Evolutionary conservation across 1,140 invertebrate genomes (phyloP).

Genomic region (Lordiphosa stackelbergi): DNA sequence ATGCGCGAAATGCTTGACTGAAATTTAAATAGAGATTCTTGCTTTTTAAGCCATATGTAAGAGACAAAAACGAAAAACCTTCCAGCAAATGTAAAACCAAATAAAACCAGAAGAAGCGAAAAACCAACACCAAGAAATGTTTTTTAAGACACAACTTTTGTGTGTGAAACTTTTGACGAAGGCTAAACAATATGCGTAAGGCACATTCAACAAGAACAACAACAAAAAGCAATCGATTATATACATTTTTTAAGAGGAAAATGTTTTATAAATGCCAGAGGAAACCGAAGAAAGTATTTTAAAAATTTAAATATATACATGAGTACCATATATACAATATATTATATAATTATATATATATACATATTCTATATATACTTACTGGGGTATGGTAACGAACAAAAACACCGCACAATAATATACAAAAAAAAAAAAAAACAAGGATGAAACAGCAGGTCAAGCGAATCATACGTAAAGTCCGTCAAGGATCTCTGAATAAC

Average conservation of each 20-base stretch:
- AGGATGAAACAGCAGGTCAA: conserved; percentile 10
- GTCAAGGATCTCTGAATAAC: conserved; percentile 26
- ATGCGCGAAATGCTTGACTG: conserved; percentile 67
- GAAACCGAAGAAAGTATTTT: conserved; percentile 71
- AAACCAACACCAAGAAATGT: conserved; percentile 52
- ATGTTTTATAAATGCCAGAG: conserved; percentile 63
- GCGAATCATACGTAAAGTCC: conserved; percentile 54
- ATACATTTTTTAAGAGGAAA: conserved; percentile 69
- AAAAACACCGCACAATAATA: conserved; percentile 75
- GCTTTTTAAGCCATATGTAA: conserved; percentile 58
- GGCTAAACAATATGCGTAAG: conserved; percentile 19
- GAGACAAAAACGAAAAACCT: conserved; percentile 40
- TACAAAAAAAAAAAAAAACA: conserved; percentile 50
- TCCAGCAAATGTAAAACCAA: conserved; percentile 30
- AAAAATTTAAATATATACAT: conserved; percentile 75
- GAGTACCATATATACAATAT: conserved; percentile 62
- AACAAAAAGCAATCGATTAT: conserved; percentile 73
- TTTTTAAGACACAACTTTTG: conserved; percentile 56
- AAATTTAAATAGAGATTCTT: conserved; percentile 44
- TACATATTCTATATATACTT: conserved; percentile 66
- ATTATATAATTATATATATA: conserved; percentile 61
- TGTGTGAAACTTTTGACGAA: conserved; percentile 5
- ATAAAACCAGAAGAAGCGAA: conserved; percentile 20
- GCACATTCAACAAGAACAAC: conserved; percentile 30
- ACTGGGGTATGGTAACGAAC: conserved; percentile 70